Base-by-base conservation (phyloP, 1,140 invertebrate species). In the Hyphantria cunea region DNA sequence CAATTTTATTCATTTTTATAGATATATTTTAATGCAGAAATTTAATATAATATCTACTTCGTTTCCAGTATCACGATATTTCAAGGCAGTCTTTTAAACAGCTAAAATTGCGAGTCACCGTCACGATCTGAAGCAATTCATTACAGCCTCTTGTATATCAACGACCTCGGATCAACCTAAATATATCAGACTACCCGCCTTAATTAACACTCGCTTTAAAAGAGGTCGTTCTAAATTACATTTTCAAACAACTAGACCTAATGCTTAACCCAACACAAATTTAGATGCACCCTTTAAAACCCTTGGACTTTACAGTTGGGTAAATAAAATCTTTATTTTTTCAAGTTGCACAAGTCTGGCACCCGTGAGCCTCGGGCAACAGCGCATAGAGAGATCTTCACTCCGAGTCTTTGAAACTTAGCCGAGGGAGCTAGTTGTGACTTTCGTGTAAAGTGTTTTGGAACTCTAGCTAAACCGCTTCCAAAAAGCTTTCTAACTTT, bases 341-440 rank as follows among this genome's bases (percentile, higher is more conserved):
- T 52, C 37, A 66, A 49, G 25, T 34, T 48, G 49, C 50, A 52
- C 48, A n/a, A n/a, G 51, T 61, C 48, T 61, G 17, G 32, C 15
- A 52, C 48, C 53, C 50, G 48, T 33, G n/a, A n/a, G 63, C 53
- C 54, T 31, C 15, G 47, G 50, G 55, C 61, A 45, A 14, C 32
- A 42, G 50, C 49, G 32, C 14, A 47, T 31, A 33, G 9, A 51
- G 58, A 52, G 54, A 53, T 63, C 66, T 60, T 41, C 50, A 64
- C 58, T 62, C 62, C 32, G 54, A 66, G 44, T 50, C 60, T 66
- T 70, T 66, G 45, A 61, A 70, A 70, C 63, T 69, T 62, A 12
- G 37, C 48, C 42, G 37, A 51, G 41, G 37, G 25, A 52, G 53
- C 59, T 63, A 70, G 41, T 59, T 51, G 54, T 31, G 55, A 65